A percentile compares a stretch with the other conserved stretches of the same genome.
Conservation (phyloP, 1,140 invertebrate genomes). For the Scaptomyza hsui region DNA sequence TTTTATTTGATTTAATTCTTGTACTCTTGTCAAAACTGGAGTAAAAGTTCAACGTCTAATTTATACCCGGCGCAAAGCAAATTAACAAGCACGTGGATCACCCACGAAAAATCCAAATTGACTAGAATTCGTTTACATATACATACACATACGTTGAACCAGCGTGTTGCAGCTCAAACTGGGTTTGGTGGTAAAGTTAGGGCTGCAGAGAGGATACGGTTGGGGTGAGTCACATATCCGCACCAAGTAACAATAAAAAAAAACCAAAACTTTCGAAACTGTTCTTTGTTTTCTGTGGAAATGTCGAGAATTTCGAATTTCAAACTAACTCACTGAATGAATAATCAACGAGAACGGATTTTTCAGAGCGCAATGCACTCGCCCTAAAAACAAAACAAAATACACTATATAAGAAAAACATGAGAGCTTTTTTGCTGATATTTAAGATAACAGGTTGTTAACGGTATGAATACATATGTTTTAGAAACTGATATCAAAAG, state of each 20-base stretch:
- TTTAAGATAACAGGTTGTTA: no score
- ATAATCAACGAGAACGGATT: constrained; percentile 3
- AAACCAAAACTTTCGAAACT: constrained; percentile 14
- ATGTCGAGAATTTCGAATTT: constrained; percentile 11
- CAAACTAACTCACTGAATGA: constrained; percentile 7
- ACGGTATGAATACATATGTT: no score
- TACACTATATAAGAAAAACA: neutral
- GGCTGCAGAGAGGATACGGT: neutral
- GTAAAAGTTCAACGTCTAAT: constrained; percentile 76
- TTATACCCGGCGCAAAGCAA: constrained; percentile 50
- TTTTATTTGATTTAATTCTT: constrained; percentile 75
- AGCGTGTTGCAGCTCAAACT: neutral
- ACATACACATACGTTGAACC: neutral
- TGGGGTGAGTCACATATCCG: neutral
- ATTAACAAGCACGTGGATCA: constrained; percentile 57
- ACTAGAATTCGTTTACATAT: neutral
- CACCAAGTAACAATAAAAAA: neutral
- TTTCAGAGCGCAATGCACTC: constrained; percentile 4
- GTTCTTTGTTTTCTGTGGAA: neutral
- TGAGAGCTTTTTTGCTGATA: no score
- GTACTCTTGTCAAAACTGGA: constrained; percentile 65
- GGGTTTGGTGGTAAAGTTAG: neutral
- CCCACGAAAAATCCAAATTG: constrained; percentile 14
- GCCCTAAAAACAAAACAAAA: neutral
- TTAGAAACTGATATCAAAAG: no score